Evolutionary conservation across 2,113 vertebrate species (phyloP), one percentile per base, ranked within the genome.

Genomic region (Oreochromis niloticus): DNA sequence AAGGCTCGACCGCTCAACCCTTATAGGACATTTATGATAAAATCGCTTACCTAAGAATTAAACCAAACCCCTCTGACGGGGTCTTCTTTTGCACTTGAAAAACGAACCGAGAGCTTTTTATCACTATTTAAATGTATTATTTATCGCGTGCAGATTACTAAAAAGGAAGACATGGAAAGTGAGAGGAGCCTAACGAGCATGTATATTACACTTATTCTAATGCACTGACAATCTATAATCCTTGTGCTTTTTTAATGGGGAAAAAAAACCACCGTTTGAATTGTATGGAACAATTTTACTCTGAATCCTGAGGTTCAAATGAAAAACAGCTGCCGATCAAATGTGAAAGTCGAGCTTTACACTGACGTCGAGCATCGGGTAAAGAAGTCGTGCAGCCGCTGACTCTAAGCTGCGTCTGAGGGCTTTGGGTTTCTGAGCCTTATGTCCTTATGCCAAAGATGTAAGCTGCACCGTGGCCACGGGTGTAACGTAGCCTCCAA

Each of bases 401-500:
- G 9, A 41, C 22, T 79, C 14, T 57, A 50, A 84, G 81, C 52
- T 82, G 79, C 63, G 63, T 30, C 80, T 61, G 48, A 79, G 57
- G 88, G 66, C 57, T 88, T 90, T 79, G 83, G 83, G 86, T 91
- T 91, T 92, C 79, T 93, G 83, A 96, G 94, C 94, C 96, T 96
- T 96, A 92, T 90, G 83, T 95, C 92, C 90, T 68, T 68, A 90
- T 93, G 95, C 96, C 96, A 97, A 96, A 97, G 96, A 96, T 85
- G 50, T 88, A 80, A 91, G 27, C 52, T 86, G 91, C 93, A 91
- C 92, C 90, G 7, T 46, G 36, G 87, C 85, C 52, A n/a, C 10
- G 3, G 50, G 34, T 63, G 61, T 87, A 39, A 68, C 34, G 22
- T 85, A 36, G 48, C 36, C 41, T 85, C 19, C 27, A 34, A 50